Conservation (phyloP, 2,888 invertebrate species). For the Drosophila cognata region DNA sequence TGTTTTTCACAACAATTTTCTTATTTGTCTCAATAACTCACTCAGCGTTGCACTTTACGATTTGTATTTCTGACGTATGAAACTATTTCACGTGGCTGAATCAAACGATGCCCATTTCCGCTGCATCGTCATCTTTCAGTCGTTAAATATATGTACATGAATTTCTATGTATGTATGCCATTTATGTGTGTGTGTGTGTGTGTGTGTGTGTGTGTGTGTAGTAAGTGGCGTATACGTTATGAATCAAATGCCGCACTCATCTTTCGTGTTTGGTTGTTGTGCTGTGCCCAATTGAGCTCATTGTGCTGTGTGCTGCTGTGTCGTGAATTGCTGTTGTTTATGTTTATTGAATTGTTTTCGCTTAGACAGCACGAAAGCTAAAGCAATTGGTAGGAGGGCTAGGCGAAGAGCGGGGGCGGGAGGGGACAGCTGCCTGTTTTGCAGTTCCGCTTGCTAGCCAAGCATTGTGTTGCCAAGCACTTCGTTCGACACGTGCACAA, state of each 20-base stretch:
- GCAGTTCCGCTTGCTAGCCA: conserved; percentile 19
- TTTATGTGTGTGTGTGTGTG: neutral
- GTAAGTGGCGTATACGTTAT: conserved; percentile 46
- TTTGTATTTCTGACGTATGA: neutral
- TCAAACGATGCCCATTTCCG: conserved; percentile 34
- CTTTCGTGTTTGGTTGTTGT: conserved; percentile 6
- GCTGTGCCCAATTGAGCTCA: conserved; percentile 43
- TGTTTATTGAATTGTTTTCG: conserved; percentile 53
- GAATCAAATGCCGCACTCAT: conserved; percentile 21
- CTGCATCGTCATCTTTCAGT: conserved; percentile 21
- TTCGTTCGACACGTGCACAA: conserved; percentile 66
- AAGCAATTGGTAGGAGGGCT: neutral
- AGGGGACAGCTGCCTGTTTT: conserved; percentile 8
- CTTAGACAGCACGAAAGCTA: conserved; percentile 46
- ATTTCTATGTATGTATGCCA: neutral
- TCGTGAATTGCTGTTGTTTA: conserved; percentile 31
- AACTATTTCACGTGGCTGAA: conserved; percentile 14
- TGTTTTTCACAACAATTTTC: neutral
- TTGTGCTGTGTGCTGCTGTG: conserved; percentile 14
- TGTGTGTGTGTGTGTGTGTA: conserved; percentile 10
- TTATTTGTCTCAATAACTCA: neutral
- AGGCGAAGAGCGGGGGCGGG: neutral
- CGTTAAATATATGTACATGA: neutral
- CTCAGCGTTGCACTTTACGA: neutral
- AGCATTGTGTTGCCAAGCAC: conserved; percentile 61